Base-by-base conservation (phyloP, 2,888 invertebrate genomes). In the Hipparchia sbordonii region DNA sequence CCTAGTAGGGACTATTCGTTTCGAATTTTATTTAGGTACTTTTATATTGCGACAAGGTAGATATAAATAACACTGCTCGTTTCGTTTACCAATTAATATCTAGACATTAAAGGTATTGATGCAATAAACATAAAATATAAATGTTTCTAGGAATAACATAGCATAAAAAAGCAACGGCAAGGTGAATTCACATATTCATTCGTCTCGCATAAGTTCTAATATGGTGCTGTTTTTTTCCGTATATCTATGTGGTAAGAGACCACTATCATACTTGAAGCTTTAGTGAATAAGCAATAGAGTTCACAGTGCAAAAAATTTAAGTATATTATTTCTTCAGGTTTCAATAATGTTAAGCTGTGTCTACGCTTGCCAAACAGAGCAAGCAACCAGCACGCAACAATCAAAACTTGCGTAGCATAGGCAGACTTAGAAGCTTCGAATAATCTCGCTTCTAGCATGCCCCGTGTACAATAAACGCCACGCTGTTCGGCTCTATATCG, bases 171-270 rank as follows among this genome's bases (percentile, higher is more conserved):
- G 56, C 70, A 72, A 63, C 23, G n/a, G 70, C 71, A 71, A 75
- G 62, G 69, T 62, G 68, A 70, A 71, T 71, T 75, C 73, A 63
- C 60, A 70, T 75, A 73, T 73, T 73, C 72, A 75, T 75, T 73
- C 70, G 70, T 73, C 71, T 75, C 71, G 69, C 69, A 63, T 74
- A 75, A 63, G 59, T 68, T 74, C 68, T 61, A 67, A 76, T 76
- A 76, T 76, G 75, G 74, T 52, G 63, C 70, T 72, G 72, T 76
- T 76, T 76, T 23, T 75, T 76, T 76, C 61, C 63, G 63, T 56
- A 54, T 62, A 59, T 51, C 45, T 72, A 59, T 51, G 60, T 67
- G 67, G 67, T 68, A n/a, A n/a, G n/a, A n/a, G n/a, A n/a, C n/a
- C n/a, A 23, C n/a, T 12, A 0, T 46, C 1, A 10, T 9, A 69